Base-by-base conservation (phyloP, 2,797 vertebrate species). In the Peromyscus melanophrys region DNA sequence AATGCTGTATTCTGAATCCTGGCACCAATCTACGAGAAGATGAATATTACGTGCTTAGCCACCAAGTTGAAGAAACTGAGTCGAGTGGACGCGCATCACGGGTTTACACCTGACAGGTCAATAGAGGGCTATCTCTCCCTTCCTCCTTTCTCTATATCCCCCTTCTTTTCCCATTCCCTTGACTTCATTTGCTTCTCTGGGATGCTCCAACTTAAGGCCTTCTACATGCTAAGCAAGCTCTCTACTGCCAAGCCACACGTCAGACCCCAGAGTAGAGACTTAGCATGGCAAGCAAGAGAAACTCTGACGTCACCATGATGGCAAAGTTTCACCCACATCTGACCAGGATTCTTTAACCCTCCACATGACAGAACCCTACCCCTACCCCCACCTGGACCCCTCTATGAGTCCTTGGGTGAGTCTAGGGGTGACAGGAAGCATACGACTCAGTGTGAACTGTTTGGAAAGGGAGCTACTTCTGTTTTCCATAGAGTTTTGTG, bases 1-100 rank as follows among this genome's bases (percentile, higher is more conserved):
- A 92, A 94, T 73, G 19, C 31, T 71, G 5, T 92, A 49, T 77
- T 96, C 52, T 96, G 61, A 78, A 82, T 90, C 78, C 75, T 21
- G 65, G 90, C 81, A 95, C 27, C 90, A 81, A 87, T 25, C 3
- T 37, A 92, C 71, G 52, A 10, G 77, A 97, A 95, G 81, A 5
- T 94, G 19, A 75, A 37, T 82, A 27, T 12, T 34, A 4, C 11
- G 9, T 84, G 25, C 55, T 85, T 89, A 49, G 1, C 85, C 46
- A 73, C 27, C 25, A 88, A 59, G 37, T 43, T 34, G n/a, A 84
- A 94, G 29, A 46, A 52, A 23, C 19, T 21, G 37, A 29, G 85
- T 37, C 55, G 82, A 57, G 55, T 0, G 61, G 19, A 57, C 69
- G 29, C 31, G 73, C 4, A n/a, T 59, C 40, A 57, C 6, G 12